These are phyloP conservation scores for Pedicia rivosa DNA, from an alignment of 2,888 invertebrate genomes.

Conservation along the genomic window DNA sequence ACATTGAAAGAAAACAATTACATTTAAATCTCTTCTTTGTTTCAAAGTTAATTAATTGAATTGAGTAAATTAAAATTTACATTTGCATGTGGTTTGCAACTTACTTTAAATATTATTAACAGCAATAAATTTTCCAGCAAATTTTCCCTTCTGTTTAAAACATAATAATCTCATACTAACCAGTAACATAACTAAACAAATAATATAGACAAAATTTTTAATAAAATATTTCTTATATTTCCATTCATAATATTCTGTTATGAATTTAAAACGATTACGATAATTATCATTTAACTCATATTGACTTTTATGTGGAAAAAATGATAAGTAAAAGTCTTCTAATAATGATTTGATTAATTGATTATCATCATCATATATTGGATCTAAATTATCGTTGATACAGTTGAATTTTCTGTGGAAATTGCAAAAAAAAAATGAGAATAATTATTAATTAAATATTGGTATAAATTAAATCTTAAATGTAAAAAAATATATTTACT, in stretches of 20 bases:
- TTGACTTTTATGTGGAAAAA: conserved; percentile 51
- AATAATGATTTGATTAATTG: conserved; percentile 50
- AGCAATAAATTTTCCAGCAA: conserved; percentile 23
- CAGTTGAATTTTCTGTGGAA: conserved; percentile 60
- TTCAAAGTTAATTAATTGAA: too few species aligned
- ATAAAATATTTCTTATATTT: conserved; percentile 18
- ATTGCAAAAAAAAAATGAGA: conserved; percentile 10
- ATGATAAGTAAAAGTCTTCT: conserved; percentile 56
- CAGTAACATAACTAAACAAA: conserved; percentile 20
- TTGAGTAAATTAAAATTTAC: too few species aligned
- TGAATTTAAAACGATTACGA: conserved; percentile 44
- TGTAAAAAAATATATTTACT: too few species aligned
- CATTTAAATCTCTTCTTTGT: too few species aligned
- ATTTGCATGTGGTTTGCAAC: too few species aligned
- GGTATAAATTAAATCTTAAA: too few species aligned
- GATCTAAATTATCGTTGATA: conserved; percentile 62
- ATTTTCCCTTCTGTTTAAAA: conserved; percentile 25
- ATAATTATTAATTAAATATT: too few species aligned
- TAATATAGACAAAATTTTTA: conserved; percentile 22
- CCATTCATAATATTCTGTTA: conserved; percentile 26
- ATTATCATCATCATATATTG: conserved; percentile 41
- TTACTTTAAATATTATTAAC: too few species aligned
- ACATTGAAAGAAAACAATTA: too few species aligned
- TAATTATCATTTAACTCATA: conserved; percentile 55
- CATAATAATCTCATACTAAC: conserved; percentile 21